A percentile compares a stretch with the other conserved stretches of the same genome.
phyloP scores from a whole-genome alignment of 2,888 invertebrate species.

The Philhelius pedissequus region DNA sequence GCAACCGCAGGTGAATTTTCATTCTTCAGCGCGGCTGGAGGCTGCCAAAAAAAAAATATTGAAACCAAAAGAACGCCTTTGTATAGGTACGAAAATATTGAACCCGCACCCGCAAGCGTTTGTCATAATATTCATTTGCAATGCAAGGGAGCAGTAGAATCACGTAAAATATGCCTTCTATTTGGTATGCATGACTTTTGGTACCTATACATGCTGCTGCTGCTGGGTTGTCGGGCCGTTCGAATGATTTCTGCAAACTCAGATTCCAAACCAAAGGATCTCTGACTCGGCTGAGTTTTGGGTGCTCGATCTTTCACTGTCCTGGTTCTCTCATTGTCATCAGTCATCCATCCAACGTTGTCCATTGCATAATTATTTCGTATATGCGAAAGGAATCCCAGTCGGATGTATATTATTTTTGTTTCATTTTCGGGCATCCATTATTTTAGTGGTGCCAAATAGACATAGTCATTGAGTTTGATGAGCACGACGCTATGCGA shows the following conservation, averaged over 20 bases:
- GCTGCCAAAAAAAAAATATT: background rate
- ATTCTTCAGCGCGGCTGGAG: slow-evolving; percentile 21
- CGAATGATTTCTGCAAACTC: background rate
- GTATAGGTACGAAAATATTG: background rate
- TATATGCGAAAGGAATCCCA: slow-evolving; percentile 61
- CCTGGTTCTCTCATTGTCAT: background rate
- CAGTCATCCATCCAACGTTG: slow-evolving; percentile 48
- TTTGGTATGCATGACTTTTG: slow-evolving; percentile 66
- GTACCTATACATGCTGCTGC: background rate
- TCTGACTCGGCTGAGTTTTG: background rate
- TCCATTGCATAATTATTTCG: slow-evolving; percentile 64
- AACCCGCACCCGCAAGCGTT: slow-evolving; percentile 29
- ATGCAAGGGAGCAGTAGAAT: slow-evolving; percentile 25
- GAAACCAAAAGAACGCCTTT: background rate
- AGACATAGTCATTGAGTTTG: slow-evolving; percentile 41
- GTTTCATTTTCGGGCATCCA: slow-evolving; percentile 26
- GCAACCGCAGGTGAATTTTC: slow-evolving; percentile 54
- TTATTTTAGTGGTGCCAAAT: slow-evolving; percentile 58
- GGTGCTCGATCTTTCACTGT: background rate
- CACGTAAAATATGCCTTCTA: slow-evolving; percentile 64
- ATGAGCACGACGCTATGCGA: no score
- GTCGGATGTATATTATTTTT: background rate
- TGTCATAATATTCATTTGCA: slow-evolving; percentile 37
- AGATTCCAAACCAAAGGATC: background rate
- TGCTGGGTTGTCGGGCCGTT: background rate